Evolutionary conservation across 1,140 invertebrate species (phyloP).

Genomic region (Zelostemma sp.): DNA sequence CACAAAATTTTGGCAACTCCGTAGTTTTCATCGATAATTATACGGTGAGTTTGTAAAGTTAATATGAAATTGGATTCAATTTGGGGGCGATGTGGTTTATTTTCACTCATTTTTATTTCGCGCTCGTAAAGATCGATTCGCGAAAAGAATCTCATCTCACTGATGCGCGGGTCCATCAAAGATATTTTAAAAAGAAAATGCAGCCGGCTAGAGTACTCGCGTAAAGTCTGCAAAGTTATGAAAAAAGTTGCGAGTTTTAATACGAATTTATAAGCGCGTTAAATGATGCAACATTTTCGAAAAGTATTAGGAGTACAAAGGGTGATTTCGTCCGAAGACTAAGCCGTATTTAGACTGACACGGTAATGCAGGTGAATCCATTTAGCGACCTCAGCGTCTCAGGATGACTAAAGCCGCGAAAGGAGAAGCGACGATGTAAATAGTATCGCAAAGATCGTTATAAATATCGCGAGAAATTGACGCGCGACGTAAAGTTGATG

Average conservation of each 20-base stretch:
- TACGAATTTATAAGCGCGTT: not conserved
- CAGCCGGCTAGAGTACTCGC: not conserved
- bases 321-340: conserved; percentile 43
- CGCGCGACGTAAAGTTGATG: too few relatives aligned
- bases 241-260: not conserved
- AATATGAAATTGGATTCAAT: too few relatives aligned
- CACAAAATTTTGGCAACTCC: too few relatives aligned
- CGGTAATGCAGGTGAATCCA: conserved; percentile 62
- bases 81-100: too few relatives aligned
- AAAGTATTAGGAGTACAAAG: conserved; percentile 29
- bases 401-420: conserved; percentile 20
- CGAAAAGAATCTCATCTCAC: too few relatives aligned
- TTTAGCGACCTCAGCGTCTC: conserved; percentile 59
- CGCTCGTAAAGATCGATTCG: too few relatives aligned
- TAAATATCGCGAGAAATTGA: conserved; percentile 10
- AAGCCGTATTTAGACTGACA: conserved; percentile 54
- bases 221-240: not conserved
- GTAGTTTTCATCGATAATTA: too few relatives aligned
- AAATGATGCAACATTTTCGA: conserved; percentile 22
- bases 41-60: too few relatives aligned
- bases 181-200: too few relatives aligned
- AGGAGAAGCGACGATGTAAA: conserved; percentile 23
- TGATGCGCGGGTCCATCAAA: too few relatives aligned
- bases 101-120: too few relatives aligned
- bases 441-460: conserved; percentile 14